These are phyloP conservation scores for Pelvicachromis taeniatus DNA, from an alignment of 2,113 vertebrate genomes.

Conservation along the genomic window DNA sequence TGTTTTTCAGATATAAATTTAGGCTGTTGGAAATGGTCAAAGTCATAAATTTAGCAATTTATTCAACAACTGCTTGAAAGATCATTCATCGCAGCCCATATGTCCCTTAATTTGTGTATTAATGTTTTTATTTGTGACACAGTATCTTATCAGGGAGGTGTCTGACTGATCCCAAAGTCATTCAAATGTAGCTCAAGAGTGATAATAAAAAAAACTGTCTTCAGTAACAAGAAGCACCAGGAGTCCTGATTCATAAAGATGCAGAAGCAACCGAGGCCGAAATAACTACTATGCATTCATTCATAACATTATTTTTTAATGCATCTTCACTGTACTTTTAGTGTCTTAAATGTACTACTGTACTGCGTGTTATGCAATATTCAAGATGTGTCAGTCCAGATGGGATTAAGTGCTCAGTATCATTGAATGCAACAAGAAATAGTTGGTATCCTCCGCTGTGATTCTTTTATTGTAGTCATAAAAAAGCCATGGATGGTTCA, in stretches of 20 bases:
- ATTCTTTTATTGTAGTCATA: neutral
- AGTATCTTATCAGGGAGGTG: neutral
- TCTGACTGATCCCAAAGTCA: neutral
- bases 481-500: neutral
- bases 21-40: neutral
- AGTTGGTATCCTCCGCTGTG: neutral
- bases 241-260: neutral
- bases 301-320: neutral
- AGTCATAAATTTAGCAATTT: accelerated
- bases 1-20: neutral
- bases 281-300: neutral
- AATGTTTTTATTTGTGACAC: neutral
- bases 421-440: neutral
- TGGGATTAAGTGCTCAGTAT: neutral
- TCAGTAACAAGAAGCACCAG: neutral
- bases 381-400: neutral
- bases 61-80: neutral
- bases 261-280: neutral
- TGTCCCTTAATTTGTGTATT: neutral
- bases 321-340: neutral
- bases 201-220: neutral
- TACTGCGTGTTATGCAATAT: neutral
- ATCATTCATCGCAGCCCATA: neutral
- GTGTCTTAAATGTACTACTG: neutral
- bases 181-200: neutral